Base-by-base conservation (phyloP, 2,113 vertebrate genomes). In the Ctenodactylus gundi region DNA sequence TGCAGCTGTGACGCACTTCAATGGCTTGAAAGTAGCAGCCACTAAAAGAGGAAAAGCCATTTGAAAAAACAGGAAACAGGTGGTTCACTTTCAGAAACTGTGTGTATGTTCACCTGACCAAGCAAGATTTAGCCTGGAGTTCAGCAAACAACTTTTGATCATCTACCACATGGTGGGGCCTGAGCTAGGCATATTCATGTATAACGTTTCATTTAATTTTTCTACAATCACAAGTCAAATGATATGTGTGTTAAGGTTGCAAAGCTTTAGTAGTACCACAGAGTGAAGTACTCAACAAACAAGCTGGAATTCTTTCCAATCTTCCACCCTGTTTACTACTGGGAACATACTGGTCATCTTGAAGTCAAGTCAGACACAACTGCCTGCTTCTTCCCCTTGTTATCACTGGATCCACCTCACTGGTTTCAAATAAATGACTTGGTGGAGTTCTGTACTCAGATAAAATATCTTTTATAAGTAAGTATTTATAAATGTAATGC, bases 51-150 rank as follows among this genome's bases (percentile, higher is more conserved):
- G 72, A 93, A 96, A 90, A 51, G 44, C n/a, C 72, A 73, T 70
- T 68, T 51, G 31, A 68, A 73, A 91, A 96, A 96, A 96, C 96
- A 96, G 97, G 95, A 96, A 96, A 81, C 93, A 94, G 94, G 87
- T 77, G 92, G 76, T 51, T 72, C 21, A 7, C 67, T 88, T 85
- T 81, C 80, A 87, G 93, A 94, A 78, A 72, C 41, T 49, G 83
- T 86, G 5, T 27, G n/a, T 34, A 44, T 39, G 53, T 83, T 86
- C n/a, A 86, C 62, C 36, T 49, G 53, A 65, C 46, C 20, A 29
- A n/a, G 78, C 51, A 75, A 86, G 18, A 85, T 41, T 70, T 78
- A 83, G 58, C 86, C 27, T 88, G 17, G 23, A 44, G n/a, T 25
- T 6, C 55, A 73, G 27, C 8, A 39, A 77, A 49, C 6, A 34